These are phyloP conservation scores for Porites divaricata DNA, from an alignment of 92 coral and sea anemone species.

Conservation along the genomic window DNA sequence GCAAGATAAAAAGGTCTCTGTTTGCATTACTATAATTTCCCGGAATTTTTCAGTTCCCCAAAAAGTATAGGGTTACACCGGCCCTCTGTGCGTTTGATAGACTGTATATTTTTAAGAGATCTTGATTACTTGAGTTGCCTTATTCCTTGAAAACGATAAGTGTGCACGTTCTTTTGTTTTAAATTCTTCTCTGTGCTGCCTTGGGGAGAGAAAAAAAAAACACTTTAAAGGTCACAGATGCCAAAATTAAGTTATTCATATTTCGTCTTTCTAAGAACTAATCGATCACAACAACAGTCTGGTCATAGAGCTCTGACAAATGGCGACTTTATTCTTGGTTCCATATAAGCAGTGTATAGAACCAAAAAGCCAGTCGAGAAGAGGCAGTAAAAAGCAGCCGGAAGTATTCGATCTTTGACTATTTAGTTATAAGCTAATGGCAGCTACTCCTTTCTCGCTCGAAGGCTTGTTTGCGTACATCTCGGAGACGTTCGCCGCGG, in stretches of 20 bases:
- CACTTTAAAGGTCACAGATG: not conserved
- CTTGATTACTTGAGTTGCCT: too few species aligned
- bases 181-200: not conserved
- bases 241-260: not conserved
- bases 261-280: not conserved
- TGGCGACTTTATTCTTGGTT: not conserved
- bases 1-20: too few species aligned
- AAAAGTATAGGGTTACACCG: too few species aligned
- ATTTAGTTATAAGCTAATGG: not conserved
- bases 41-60: too few species aligned
- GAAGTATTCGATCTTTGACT: too few species aligned
- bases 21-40: too few species aligned
- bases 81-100: too few species aligned
- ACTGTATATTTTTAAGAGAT: too few species aligned
- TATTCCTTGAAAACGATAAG: too few species aligned
- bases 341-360: not conserved
- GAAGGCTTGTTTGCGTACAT: not conserved
- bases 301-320: not conserved
- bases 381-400: too few species aligned
- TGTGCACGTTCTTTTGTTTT: not conserved
- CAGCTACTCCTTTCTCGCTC: not conserved
- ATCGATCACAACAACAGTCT: not conserved
- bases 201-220: not conserved
- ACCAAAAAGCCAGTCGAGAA: too few species aligned
- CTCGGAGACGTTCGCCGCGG: not conserved